phyloP scores from a whole-genome alignment of 2,888 invertebrate genomes.

The Dione juno region DNA sequence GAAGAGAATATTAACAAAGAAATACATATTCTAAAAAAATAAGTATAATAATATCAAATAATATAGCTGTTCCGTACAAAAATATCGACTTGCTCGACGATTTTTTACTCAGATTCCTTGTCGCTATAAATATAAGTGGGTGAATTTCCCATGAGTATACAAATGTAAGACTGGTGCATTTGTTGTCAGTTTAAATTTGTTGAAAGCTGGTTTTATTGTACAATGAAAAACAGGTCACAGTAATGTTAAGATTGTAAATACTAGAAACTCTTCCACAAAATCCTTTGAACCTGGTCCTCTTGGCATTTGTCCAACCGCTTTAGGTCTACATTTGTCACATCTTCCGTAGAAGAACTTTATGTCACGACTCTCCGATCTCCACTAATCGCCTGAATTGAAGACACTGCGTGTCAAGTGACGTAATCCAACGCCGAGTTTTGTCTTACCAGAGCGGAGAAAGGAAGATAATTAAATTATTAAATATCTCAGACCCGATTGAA shows the following conservation, averaged over 20 bases:
- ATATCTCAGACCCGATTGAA: no score
- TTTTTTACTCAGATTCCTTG: conserved; percentile 35
- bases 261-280: no score
- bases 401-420: no score
- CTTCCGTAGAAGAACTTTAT: background rate
- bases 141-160: conserved; percentile 38
- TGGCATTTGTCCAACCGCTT: no score
- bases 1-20: no score
- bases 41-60: background rate
- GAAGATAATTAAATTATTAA: no score
- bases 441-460: no score
- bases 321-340: no score
- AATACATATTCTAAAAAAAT: no score
- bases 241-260: no score
- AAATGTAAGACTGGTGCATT: conserved; percentile 33
- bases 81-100: background rate
- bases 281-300: no score
- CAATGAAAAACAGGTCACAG: background rate
- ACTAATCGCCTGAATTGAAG: background rate
- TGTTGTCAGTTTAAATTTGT: conserved; percentile 35
- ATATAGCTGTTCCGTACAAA: conserved; percentile 2
- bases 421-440: no score
- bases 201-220: conserved; percentile 13
- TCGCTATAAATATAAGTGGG: conserved; percentile 36
- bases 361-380: background rate